Evolutionary conservation across 1,140 invertebrate genomes (phyloP), one percentile per base, ranked within the genome.

Genomic region (Drosophila littoralis): DNA sequence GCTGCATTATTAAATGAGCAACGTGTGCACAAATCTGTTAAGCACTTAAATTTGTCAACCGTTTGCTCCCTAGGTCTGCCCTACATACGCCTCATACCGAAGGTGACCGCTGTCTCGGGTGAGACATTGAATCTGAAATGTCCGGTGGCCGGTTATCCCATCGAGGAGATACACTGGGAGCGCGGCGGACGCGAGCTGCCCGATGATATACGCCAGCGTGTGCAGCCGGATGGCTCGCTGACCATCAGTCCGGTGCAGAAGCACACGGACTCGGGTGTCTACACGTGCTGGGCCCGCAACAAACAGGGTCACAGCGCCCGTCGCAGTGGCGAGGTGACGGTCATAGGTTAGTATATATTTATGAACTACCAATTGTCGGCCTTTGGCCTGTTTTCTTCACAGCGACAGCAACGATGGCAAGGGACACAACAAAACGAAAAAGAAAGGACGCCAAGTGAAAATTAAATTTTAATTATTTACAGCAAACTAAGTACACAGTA

Each of bases 91-190:
- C 93, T 95, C 10, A 97, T 98, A 91, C 95, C 95, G 1, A 97
- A 97, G 92, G 95, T 97, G 50, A 97, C 97, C 28, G 97, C 96
- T 1, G 96, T 97, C 6, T 96, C 97, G 1, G 96, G 96, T 36
- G 95, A 97, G 91, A 94, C 94, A 52, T 93, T 97, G 55, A 94
- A 95, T 48, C 93, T 98, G 13, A 96, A 96, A 84, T 98, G 97
- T 93, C 97, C 97, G 7, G 97, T 97, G 0, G 96, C 96, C 6
- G 92, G 97, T 3, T 97, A 96, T 92, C 97, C 97, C 7, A 96
- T 97, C 65, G 95, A 96, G 70, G 95, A 96, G 77, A 96, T 97
- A 65, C 95, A 95, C 40, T 98, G 97, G 97, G 96, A 96, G 88
- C 94, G 96, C 86, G 95, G 94, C 45, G 95, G 95, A n/a, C 93